A percentile compares a stretch with the other conserved stretches of the same genome.
These are phyloP conservation scores for Monopterus albus DNA, from an alignment of 2,113 vertebrate genomes.

Conservation along the genomic window DNA sequence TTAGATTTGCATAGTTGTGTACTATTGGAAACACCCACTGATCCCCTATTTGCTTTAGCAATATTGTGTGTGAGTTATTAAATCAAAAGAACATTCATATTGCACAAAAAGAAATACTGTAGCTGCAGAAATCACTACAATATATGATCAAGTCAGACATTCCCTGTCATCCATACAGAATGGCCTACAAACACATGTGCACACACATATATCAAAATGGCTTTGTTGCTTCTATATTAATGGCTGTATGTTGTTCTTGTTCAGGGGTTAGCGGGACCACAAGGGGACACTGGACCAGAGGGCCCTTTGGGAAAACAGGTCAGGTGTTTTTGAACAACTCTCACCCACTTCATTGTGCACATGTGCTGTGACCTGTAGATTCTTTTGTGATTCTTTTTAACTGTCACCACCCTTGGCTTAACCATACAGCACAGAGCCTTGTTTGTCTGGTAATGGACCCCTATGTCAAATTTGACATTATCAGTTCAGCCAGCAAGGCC, in stretches of 20 bases:
- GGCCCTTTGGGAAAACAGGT: constrained; percentile 89
- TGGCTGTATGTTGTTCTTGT: constrained; percentile 49
- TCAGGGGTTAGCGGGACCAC: constrained; percentile 88
- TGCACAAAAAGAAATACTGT: background rate
- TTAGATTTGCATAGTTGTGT: background rate
- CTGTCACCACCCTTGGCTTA: constrained; percentile 24
- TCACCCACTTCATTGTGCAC: constrained; percentile 39
- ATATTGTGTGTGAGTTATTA: background rate
- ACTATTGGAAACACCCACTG: background rate
- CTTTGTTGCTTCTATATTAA: constrained; percentile 14
- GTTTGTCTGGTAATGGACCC: constrained; percentile 45
- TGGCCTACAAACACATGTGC: background rate
- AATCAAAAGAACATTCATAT: no score
- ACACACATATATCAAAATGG: background rate
- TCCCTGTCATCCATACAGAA: background rate
- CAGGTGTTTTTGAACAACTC: constrained; percentile 51
- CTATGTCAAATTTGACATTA: no score
- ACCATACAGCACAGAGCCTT: constrained; percentile 22
- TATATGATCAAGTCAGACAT: background rate
- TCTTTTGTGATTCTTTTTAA: constrained; percentile 54
- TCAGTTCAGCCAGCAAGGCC: constrained; percentile 25
- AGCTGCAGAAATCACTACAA: background rate
- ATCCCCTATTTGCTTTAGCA: background rate
- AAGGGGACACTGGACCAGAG: constrained; percentile 88
- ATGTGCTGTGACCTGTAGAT: constrained; percentile 59